Evolutionary conservation across 1,140 invertebrate species (phyloP).

Genomic region (Copidosoma floridanum): DNA sequence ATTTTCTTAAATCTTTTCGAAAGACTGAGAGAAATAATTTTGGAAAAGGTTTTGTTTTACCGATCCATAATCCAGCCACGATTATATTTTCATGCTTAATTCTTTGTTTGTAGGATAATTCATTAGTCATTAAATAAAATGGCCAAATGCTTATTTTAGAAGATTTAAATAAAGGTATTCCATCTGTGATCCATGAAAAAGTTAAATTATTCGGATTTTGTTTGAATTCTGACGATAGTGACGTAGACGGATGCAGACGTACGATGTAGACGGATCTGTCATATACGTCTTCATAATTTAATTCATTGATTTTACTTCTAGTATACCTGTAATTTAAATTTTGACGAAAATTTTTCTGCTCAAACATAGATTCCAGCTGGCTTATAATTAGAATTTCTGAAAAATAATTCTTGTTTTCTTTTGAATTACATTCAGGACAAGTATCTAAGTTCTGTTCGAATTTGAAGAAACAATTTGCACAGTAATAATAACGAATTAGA

Average conservation of each 20-base stretch:
- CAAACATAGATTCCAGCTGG: background rate
- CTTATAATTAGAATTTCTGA: background rate
- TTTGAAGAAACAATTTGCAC: background rate
- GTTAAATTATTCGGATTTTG: background rate
- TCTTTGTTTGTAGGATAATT: background rate
- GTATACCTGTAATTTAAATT: background rate
- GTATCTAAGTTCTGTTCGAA: too few relatives aligned
- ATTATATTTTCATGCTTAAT: background rate
- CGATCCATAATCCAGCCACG: background rate
- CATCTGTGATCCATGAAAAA: background rate
- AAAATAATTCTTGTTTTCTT: background rate
- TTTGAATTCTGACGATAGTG: background rate
- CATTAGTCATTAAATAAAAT: background rate
- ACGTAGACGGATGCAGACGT: too few relatives aligned
- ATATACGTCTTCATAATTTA: constrained; percentile 10
- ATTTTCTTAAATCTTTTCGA: background rate
- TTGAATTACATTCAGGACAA: too few relatives aligned
- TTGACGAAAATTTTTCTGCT: background rate
- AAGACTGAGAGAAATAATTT: background rate
- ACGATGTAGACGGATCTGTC: background rate
- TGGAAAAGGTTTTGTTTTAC: background rate
- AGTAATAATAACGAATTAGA: too few relatives aligned
- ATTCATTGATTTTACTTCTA: background rate
- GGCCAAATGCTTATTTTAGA: background rate
- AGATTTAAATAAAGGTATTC: background rate